Evolutionary conservation across 2,113 vertebrate genomes (phyloP).

Genomic region (Hydrochoerus hydrochaeris): DNA sequence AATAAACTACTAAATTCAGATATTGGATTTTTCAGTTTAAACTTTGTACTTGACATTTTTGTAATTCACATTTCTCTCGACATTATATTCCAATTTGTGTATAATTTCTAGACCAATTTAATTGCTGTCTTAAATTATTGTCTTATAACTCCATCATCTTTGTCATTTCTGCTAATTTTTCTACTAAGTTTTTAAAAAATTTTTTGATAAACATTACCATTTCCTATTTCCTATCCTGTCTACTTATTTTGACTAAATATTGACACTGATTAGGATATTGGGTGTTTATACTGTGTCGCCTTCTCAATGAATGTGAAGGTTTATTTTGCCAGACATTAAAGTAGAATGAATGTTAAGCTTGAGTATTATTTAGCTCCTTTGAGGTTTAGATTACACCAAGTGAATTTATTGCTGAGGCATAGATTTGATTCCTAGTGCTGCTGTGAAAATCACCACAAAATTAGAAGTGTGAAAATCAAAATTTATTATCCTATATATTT

Average conservation of each 20-base stretch:
- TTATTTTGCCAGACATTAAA: background rate
- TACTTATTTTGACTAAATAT: background rate
- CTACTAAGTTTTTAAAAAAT: background rate
- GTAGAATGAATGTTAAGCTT: background rate
- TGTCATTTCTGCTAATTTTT: background rate
- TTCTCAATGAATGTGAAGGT: background rate
- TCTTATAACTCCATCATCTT: background rate
- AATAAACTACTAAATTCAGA: background rate
- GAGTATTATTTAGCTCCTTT: background rate
- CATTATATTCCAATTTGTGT: background rate
- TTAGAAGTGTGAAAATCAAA: background rate
- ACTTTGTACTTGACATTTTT: background rate
- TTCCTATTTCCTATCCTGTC: background rate
- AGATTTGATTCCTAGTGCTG: background rate
- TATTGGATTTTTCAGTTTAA: background rate
- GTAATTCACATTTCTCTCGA: background rate
- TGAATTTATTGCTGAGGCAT: background rate
- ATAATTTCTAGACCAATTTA: background rate
- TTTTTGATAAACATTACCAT: background rate
- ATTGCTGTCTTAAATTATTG: background rate
- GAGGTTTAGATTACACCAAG: background rate
- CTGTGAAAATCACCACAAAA: background rate
- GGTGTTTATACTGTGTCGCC: background rate
- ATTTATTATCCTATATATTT: background rate
- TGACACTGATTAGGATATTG: background rate